phyloP scores from a whole-genome alignment of 2,888 invertebrate genomes.

The Yponomeuta evonymella region DNA sequence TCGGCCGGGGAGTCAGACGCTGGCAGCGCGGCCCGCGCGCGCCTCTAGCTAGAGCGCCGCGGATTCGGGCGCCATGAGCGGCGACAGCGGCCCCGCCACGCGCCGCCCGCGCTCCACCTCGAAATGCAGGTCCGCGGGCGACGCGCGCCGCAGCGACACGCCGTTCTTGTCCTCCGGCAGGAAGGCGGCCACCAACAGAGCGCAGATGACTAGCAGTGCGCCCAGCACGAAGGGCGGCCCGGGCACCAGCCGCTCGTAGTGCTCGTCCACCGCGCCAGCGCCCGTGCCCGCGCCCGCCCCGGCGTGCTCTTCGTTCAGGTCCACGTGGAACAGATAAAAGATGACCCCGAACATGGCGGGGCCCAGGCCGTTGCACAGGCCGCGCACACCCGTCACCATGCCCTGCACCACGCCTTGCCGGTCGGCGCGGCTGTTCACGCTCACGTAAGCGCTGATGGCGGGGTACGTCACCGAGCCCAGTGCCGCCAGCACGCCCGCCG shows the following conservation, averaged over 20 bases:
- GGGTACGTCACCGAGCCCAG: constrained; percentile 98
- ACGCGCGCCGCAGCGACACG: constrained; percentile 59
- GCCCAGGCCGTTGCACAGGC: constrained; percentile 97
- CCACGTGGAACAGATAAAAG: constrained; percentile 98
- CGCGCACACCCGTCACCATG: constrained; percentile 98
- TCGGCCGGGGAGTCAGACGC: constrained; percentile 50
- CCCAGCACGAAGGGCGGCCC: constrained; percentile 99
- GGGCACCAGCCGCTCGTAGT: constrained; percentile 85
- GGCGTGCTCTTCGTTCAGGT: constrained; percentile 87
- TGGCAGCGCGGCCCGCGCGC: constrained; percentile 61
- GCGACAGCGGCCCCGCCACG: constrained; percentile 85
- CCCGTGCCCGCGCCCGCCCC: constrained; percentile 32
- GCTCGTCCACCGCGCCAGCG: constrained; percentile 61
- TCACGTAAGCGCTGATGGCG: constrained; percentile 98
- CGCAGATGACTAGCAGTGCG: constrained; percentile 96
- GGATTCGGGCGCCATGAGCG: constrained; percentile 86
- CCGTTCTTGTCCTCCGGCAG: constrained; percentile 80
- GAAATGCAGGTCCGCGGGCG: constrained; percentile 86
- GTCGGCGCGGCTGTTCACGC: constrained; percentile 97
- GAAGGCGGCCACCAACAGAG: constrained; percentile 93
- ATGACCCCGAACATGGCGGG: constrained; percentile 99
- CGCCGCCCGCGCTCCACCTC: constrained; percentile 88
- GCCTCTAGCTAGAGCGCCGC: constrained; percentile 80
- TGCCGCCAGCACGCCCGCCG: constrained; percentile 96
- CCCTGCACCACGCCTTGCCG: constrained; percentile 97